Evolutionary conservation across 2,888 invertebrate genomes (phyloP), one percentile per base, ranked within the genome.

Genomic region (Ditylenchus weischeri): DNA sequence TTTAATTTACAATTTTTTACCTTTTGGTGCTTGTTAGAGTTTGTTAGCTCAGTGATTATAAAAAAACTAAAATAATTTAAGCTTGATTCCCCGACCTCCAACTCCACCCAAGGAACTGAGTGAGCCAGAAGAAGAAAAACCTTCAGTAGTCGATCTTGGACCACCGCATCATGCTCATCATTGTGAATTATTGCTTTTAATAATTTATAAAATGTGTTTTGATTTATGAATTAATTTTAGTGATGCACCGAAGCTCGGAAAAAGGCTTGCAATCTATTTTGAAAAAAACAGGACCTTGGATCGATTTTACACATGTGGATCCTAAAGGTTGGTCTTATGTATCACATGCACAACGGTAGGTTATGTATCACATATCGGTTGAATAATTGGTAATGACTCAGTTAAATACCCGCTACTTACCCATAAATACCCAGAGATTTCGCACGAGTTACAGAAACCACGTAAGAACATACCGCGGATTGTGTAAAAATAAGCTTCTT

Each of bases 191-290:
- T 57, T 15, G 21, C 19, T 43, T 36, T 19, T 13, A 2, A 10
- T 59, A 2, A 15, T 21, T 11, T 19, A 15, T 19, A 15, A 59
- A 35, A 35, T 59, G 10, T n/a, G 21, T 59, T 38, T 35, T 29
- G 7, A 0, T 11, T 38, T 4, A 29, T n/a, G n/a, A 29, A 29
- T 59, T 59, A 1, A 7, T 23, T 61, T 62, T 43, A 62, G 62
- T 43, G 15, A 13, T 19, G 23, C 62, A 62, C 10, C 62, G 62
- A 36, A 62, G n/a, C 48, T 62, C 62, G 6, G 62, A 47, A n/a
- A 47, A 38, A 48, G 62, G 62, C n/a, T 48, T 62, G 36, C 62
- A 62, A 18, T 62, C 62, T 10, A 62, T 62, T 36, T n/a, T 62
- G 62, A 62, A 48, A 19, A 38, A 48, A 19, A n/a, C 43, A 2